phyloP scores from a whole-genome alignment of 2,113 vertebrate genomes.

The Siniperca chuatsi region DNA sequence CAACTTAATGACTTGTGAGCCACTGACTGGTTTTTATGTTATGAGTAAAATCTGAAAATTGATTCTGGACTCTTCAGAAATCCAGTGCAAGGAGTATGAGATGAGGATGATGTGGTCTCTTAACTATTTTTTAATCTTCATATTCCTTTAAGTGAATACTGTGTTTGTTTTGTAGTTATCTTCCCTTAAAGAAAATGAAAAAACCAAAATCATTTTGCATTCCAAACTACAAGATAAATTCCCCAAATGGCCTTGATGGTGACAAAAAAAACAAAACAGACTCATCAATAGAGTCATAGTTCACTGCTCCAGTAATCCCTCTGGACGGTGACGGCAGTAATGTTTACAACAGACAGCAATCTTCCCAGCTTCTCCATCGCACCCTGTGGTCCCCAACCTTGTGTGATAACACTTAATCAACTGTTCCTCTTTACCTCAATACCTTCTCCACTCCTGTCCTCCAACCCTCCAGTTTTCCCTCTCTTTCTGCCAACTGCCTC shows the following conservation, averaged over 20 bases:
- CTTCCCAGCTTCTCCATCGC: constrained; percentile 21
- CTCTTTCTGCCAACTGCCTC: not conserved
- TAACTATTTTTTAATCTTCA: not conserved
- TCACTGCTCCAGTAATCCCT: constrained; percentile 15
- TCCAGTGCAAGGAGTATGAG: not conserved
- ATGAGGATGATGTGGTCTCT: not conserved
- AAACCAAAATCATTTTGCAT: not conserved
- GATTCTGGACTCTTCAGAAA: not conserved
- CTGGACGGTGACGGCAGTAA: constrained; percentile 11
- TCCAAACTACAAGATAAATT: constrained; percentile 20
- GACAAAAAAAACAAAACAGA: not conserved
- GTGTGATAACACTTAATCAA: constrained; percentile 50
- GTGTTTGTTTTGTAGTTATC: not conserved
- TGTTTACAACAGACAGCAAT: constrained; percentile 51
- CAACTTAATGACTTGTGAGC: not conserved
- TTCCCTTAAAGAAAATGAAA: not conserved
- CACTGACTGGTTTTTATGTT: not conserved
- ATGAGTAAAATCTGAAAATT: not conserved
- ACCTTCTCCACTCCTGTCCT: not conserved
- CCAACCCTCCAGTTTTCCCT: not conserved
- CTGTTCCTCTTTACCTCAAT: constrained; percentile 9
- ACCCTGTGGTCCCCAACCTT: constrained; percentile 8
- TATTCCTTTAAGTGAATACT: not conserved
- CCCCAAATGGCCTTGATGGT: not conserved
- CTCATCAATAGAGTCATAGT: not conserved